Base-by-base conservation (phyloP, 1,140 invertebrate species). In the Anagrus nilaparvatae region DNA sequence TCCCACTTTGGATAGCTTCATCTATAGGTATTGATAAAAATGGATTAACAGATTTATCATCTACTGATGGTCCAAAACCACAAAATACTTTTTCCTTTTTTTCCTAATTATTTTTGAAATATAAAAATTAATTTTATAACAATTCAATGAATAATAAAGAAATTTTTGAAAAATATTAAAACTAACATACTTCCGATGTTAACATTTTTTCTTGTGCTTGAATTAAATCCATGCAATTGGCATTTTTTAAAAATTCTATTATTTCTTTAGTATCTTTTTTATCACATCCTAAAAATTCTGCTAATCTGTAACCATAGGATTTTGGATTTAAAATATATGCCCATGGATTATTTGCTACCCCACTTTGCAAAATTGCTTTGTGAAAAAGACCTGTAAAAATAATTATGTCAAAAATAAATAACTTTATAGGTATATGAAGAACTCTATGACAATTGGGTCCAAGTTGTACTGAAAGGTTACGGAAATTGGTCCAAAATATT, bases 1-100 rank as follows among this genome's bases (percentile, higher is more conserved):
- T 51, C 28, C 70, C 69, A 29, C 60, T 59, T 31, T 69, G 61
- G 17, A 52, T 52, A 10, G 60, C 45, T 18, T 48, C 38, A 8
- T 20, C 19, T 4, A 65, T 59, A 18, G 66, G 47, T 9, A 59
- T 44, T 0, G 66, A 50, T 14, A 75, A 28, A 40, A 75, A 67
- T 23, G 68, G 63, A 42, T 58, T 56, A 17, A 49, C 45, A 3
- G 56, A 60, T 47, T 59, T 52, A 0, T 17, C 3, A 41, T 67
- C 63, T 3, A 59, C 9, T 10, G 40, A 34, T 6, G 63, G 65
- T 8, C 36, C 40, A 44, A 65, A 63, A 0, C 45, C 29, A 41
- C 40, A 47, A 0, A 49, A 12, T 1, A 52, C 17, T 2, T 35
- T 25, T n/a, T n/a, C 20, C 6, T 41, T 8, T 21, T 38, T 53